Conservation (phyloP, 1,140 invertebrate species). For the Drosophila melanica region DNA sequence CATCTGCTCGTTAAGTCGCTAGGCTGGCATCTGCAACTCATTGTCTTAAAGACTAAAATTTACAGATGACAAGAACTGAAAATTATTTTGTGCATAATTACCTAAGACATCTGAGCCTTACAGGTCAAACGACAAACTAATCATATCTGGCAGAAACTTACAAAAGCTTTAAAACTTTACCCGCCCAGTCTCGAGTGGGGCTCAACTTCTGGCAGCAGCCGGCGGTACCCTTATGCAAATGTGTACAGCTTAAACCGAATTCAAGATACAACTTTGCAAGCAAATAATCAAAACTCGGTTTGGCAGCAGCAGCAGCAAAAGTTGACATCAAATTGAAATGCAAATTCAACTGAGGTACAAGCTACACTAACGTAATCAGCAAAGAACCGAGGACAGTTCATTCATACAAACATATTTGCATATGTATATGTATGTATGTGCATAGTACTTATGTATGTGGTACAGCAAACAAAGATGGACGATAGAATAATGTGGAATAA, state of each 20-base stretch:
- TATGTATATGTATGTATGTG: slow-evolving; percentile 10
- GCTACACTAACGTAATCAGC: slow-evolving; percentile 63
- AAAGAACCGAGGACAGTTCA: slow-evolving; percentile 23
- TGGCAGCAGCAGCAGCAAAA: not conserved
- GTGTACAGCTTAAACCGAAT: slow-evolving; percentile 49
- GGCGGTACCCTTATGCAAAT: slow-evolving; percentile 60
- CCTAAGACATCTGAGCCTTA: not conserved
- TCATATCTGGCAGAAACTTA: slow-evolving; percentile 44
- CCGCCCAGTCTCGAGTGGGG: not conserved
- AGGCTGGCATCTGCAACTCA: not conserved
- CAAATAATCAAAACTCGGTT: slow-evolving; percentile 70
- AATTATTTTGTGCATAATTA: too few species aligned
- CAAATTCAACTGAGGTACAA: slow-evolving; percentile 70
- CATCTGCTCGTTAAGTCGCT: not conserved
- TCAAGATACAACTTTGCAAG: slow-evolving; percentile 60
- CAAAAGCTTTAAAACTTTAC: slow-evolving; percentile 34
- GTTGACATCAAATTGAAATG: slow-evolving; percentile 73
- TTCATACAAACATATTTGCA: slow-evolving; percentile 35
- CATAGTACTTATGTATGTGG: too few species aligned
- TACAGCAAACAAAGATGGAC: not conserved
- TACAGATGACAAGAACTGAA: not conserved
- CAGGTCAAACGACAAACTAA: slow-evolving; percentile 32
- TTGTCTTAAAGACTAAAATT: not conserved
- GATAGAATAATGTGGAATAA: not conserved
- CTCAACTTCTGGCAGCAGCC: not conserved